Evolutionary conservation across 53 echinoderm and acorn worm genomes (phyloP), one percentile per base, ranked within the genome.

Genomic region (Astropecten irregularis): DNA sequence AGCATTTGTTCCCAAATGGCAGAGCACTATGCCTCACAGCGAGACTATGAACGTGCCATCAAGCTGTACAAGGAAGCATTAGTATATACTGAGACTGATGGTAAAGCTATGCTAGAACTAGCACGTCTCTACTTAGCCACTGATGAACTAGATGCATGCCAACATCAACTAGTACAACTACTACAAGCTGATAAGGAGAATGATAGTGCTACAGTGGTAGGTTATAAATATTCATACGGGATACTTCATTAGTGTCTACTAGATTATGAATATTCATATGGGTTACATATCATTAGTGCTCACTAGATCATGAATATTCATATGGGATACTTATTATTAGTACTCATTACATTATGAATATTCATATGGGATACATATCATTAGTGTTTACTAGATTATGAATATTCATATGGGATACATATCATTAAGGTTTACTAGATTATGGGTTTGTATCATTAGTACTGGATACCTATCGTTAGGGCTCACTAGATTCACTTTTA

Each of bases 31-130:
- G 88, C 73, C 40, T 69, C 66, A 2, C 94, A 95, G 72, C 85
- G 94, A 37, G 99, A 95, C 47, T 72, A 73, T 26, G 94, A 99
- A 50, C 88, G 88, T 53, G 99, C 99, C 27, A 94, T 92, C 64
- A 99, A 99, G 82, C 89, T 99, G 40, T 99, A 99, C 92, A 99
- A 99, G 67, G 99, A 99, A 66, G 99, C 99, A 46, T 32, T 99
- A 86, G 86, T 99, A 4, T 99, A 99, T 40, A 95, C 88, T 0
- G 90, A 95, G 39, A 83, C 79, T 39, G 94, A 94, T 32, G 76
- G 91, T 2, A 94, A 99, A 54, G 99, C 92, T 23, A 99, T 99
- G 99, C 81, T 99, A 58, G 99, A 99, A 33, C 53, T 99, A 35
- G 89, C 94, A 27, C 57, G 99, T 11, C 84, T 99, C 9, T 92